Conservation (phyloP, 1,140 invertebrate genomes). For the Oreohelix idahoensis region DNA sequence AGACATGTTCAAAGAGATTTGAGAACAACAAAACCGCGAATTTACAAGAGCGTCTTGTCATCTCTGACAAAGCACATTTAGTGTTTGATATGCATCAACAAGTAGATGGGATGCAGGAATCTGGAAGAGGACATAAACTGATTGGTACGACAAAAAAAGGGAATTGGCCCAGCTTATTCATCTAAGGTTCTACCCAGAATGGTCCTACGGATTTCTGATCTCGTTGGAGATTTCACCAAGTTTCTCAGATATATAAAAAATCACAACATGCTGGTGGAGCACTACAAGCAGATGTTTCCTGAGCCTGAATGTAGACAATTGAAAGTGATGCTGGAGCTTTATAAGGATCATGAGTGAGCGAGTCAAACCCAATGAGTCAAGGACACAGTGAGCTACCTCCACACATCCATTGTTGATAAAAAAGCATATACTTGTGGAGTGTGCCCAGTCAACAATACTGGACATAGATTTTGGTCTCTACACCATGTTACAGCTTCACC, state of each 20-base stretch:
- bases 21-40: conserved; percentile 88
- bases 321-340: conserved; percentile 88
- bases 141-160: conserved; percentile 98
- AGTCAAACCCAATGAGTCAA: conserved; percentile 89
- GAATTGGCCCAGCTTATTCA: conserved; percentile 94
- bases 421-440: conserved; percentile 88
- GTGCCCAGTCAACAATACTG: conserved; percentile 96
- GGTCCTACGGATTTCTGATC: conserved; percentile 83
- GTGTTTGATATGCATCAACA: conserved; percentile 71
- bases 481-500: no score
- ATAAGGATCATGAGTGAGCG: conserved; percentile 86
- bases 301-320: conserved; percentile 88
- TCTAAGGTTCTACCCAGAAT: conserved; percentile 85
- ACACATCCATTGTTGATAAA: conserved; percentile 80
- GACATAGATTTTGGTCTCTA: conserved; percentile 99
- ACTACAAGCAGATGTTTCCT: conserved; percentile 92
- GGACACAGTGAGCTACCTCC: conserved; percentile 92
- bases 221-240: conserved; percentile 90
- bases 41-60: conserved; percentile 87
- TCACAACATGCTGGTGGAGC: conserved; percentile 84
- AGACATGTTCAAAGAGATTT: conserved; percentile 93
- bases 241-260: conserved; percentile 91
- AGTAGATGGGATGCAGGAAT: conserved; percentile 83
- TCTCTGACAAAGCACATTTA: conserved; percentile 95
- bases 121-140: conserved; percentile 80